Conservation (phyloP, 2,113 vertebrate genomes). For the Patagioenas fasciata region DNA sequence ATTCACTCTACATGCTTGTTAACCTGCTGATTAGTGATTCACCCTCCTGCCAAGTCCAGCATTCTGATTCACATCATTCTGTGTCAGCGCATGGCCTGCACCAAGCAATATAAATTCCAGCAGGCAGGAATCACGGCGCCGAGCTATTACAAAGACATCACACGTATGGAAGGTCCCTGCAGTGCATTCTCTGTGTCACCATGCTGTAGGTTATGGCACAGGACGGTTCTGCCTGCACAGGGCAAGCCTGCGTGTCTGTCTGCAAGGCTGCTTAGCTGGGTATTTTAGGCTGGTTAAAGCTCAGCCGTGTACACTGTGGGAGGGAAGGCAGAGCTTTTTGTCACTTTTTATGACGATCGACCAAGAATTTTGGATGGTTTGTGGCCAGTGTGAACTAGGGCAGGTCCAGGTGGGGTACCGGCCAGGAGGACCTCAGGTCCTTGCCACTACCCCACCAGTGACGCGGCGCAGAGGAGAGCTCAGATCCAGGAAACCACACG, state of each 20-base stretch:
- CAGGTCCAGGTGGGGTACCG: neutral
- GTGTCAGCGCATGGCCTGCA: neutral
- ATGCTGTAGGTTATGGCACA: neutral
- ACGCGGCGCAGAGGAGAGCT: neutral
- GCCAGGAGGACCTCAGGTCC: neutral
- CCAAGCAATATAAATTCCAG: neutral
- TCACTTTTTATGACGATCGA: neutral
- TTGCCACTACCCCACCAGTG: neutral
- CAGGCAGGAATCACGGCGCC: rapidly evolving
- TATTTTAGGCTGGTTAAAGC: neutral
- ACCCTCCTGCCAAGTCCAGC: rapidly evolving
- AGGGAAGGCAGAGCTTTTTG: neutral
- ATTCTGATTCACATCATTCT: neutral
- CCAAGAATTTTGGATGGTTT: neutral
- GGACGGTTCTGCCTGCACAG: neutral
- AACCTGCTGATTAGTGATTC: neutral
- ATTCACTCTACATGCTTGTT: neutral
- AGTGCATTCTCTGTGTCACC: neutral
- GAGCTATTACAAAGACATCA: neutral
- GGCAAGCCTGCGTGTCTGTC: neutral
- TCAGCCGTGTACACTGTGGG: neutral
- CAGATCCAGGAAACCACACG: neutral
- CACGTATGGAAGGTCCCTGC: neutral
- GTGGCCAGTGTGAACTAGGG: neutral
- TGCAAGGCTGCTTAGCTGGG: neutral